Percentiles rank a stretch among this genome's conserved stretches.
These are phyloP conservation scores for Tinea pellionella DNA, from an alignment of 2,888 invertebrate genomes.

Conservation along the genomic window DNA sequence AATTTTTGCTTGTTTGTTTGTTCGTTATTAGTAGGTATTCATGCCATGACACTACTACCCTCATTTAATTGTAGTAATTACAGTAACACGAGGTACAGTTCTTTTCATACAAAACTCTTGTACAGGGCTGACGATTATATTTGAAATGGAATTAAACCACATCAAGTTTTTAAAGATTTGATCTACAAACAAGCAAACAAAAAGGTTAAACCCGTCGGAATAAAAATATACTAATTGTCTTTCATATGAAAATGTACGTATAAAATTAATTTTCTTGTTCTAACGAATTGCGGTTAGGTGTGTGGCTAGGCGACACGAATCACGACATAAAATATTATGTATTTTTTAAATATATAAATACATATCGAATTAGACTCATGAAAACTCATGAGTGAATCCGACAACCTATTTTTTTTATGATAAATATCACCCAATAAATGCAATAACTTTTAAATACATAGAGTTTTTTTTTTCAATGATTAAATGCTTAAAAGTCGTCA, in stretches of 20 bases:
- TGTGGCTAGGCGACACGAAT: slow-evolving; percentile 34
- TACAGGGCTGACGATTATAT: too few relatives aligned
- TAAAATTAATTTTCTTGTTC: slow-evolving; percentile 47
- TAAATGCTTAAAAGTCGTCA: slow-evolving; percentile 59
- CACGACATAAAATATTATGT: slow-evolving; percentile 37
- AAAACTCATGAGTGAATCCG: neutral
- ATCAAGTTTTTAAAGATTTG: too few relatives aligned
- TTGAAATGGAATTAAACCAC: too few relatives aligned
- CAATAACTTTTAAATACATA: neutral
- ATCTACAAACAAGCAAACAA: too few relatives aligned
- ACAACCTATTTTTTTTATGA: neutral
- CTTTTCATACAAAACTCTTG: too few relatives aligned
- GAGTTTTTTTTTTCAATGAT: slow-evolving; percentile 20
- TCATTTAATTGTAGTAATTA: too few relatives aligned
- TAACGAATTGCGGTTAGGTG: slow-evolving; percentile 61
- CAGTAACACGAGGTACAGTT: too few relatives aligned
- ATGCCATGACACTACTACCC: too few relatives aligned
- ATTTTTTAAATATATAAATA: slow-evolving; percentile 17
- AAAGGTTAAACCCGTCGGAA: too few relatives aligned
- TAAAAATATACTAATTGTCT: too few relatives aligned
- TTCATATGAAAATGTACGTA: slow-evolving; percentile 39
- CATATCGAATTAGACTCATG: neutral
- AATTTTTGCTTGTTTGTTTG: neutral
- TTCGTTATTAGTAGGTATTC: too few relatives aligned
- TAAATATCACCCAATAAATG: neutral